These are phyloP conservation scores for Cardiocondyla obscurior DNA, from an alignment of 1,140 invertebrate species.

Conservation along the genomic window DNA sequence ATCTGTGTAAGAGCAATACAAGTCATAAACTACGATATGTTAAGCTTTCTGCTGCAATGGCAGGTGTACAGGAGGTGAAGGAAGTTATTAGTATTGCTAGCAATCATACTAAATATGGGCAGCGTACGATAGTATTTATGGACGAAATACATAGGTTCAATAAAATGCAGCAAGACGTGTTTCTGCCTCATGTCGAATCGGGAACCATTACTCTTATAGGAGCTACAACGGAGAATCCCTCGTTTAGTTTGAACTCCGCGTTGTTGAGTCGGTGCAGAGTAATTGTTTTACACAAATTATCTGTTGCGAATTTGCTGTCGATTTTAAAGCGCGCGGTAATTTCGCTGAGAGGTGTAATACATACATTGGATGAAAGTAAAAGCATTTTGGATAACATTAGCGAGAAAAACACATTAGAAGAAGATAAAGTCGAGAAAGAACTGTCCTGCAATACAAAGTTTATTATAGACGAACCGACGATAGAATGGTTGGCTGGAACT, in stretches of 20 bases:
- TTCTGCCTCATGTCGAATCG: constrained; percentile 91
- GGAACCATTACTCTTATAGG: constrained; percentile 92
- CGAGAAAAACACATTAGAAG: constrained; percentile 10
- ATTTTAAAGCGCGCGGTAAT: constrained; percentile 87
- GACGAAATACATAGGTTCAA: constrained; percentile 96
- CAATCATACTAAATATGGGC: constrained; percentile 89
- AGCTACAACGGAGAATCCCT: constrained; percentile 95
- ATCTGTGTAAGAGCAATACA: constrained; percentile 86
- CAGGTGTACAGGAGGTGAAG: constrained; percentile 91
- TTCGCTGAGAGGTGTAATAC: constrained; percentile 77
- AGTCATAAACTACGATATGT: constrained; percentile 87
- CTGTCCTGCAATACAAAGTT: constrained; percentile 72
- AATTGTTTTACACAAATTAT: constrained; percentile 90
- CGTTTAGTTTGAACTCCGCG: constrained; percentile 92
- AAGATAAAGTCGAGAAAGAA: constrained; percentile 65
- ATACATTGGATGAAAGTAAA: constrained; percentile 58
- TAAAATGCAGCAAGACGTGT: constrained; percentile 91
- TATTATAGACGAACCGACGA: constrained; percentile 86
- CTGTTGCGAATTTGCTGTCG: constrained; percentile 84
- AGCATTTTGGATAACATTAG: background rate
- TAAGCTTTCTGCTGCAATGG: constrained; percentile 90
- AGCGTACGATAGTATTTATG: constrained; percentile 92
- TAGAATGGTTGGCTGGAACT: constrained; percentile 89
- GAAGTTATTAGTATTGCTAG: constrained; percentile 89
- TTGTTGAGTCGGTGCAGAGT: constrained; percentile 91